Percentiles rank a stretch among this genome's conserved stretches.
Conservation (phyloP, 2,888 invertebrate species). For the Andrena hattorfiana region DNA sequence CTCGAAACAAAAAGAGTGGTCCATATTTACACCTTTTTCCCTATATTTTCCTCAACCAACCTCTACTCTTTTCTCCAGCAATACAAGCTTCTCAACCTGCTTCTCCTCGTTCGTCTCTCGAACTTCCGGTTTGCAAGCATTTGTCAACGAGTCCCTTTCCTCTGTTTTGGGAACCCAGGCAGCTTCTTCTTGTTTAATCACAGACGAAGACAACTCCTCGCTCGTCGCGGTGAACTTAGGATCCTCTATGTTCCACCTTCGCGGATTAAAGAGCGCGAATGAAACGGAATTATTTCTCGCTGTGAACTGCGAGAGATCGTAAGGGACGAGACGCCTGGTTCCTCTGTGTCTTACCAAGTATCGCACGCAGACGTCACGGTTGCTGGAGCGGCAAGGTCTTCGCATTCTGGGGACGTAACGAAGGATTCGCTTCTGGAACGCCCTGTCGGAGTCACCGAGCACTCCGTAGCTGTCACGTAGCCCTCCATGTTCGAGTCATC, state of each 20-base stretch:
- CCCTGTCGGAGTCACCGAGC: constrained; percentile 87
- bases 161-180: constrained; percentile 24
- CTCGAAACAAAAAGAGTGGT: background rate
- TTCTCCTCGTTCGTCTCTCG: constrained; percentile 15
- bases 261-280: background rate
- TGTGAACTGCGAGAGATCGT: no score
- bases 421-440: constrained; percentile 89
- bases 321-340: background rate
- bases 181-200: constrained; percentile 26
- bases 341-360: constrained; percentile 44
- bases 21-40: background rate
- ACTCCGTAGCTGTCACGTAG: constrained; percentile 90
- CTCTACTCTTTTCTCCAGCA: constrained; percentile 60
- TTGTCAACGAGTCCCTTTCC: background rate
- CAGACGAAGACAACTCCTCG: constrained; percentile 3
- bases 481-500: constrained; percentile 87
- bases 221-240: constrained; percentile 40
- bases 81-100: constrained; percentile 48
- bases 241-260: constrained; percentile 52
- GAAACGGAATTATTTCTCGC: background rate
- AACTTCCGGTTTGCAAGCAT: constrained; percentile 19
- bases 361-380: constrained; percentile 31
- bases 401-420: constrained; percentile 89
- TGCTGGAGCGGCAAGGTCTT: constrained; percentile 79
- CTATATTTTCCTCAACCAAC: constrained; percentile 29